Base-by-base conservation (phyloP, 92 coral and sea anemone genomes). In the Epizoanthus fatuus region DNA sequence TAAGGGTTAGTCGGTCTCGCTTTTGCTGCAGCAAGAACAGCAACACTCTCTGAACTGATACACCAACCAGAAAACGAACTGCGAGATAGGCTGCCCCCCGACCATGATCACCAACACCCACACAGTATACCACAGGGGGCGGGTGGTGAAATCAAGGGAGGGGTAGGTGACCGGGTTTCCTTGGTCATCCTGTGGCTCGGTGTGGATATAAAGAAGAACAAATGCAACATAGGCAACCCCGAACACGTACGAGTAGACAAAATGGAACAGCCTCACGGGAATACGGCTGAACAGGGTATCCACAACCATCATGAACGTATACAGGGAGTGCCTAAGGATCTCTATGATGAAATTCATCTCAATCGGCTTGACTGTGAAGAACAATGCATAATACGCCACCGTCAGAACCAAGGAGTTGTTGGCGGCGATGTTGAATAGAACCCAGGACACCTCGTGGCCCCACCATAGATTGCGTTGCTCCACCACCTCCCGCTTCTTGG, bases 391-490 rank as follows among this genome's bases (percentile, higher is more conserved):
- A 52, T 94, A 94, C 3, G 98, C 93, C 16, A 75, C 91, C 58
- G 81, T 62, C 32, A 91, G 63, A 2, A 90, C 95, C 8, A 94
- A 72, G 32, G 98, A 52, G 52, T 82, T 84, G 92, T 92, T 89
- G 32, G 92, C 86, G 0, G 98, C 91, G 44, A 94, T 72, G 13
- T 95, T 89, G 76, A 92, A 92, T 16, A 94, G 71, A 16, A 92
- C 63, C 98, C 98, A 94, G 44, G 89, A 81, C 17, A 92, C 91
- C 29, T 92, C 92, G 47, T 94, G 98, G 6, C 93, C 86, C 94
- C 95, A 94, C 2, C 91, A 90, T 39, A 94, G 85, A 13, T 75
- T 60, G 74, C 87, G 89, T 14, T 68, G 67, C 3, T 80, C 60
- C 25, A 81, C 15, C 2, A 54, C 74, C 2, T 49, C 58, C 42